A percentile compares a stretch with the other conserved stretches of the same genome.
Conservation (phyloP, 2,888 invertebrate species). For the Oscheius sp. region DNA sequence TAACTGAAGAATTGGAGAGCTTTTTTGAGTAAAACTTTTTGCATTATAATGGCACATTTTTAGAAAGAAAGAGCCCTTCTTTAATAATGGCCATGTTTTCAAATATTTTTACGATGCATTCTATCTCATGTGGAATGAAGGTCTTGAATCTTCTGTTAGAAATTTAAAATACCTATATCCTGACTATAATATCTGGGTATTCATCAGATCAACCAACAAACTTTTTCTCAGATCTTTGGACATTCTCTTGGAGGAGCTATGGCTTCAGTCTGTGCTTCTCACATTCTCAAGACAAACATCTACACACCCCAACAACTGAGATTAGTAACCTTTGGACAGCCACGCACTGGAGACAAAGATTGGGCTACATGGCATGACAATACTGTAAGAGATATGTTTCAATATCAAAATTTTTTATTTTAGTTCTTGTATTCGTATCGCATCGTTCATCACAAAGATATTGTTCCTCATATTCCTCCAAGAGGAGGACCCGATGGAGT, state of each 20-base stretch:
- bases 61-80: conserved; percentile 29
- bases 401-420: neutral
- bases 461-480: conserved; percentile 26
- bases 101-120: conserved; percentile 54
- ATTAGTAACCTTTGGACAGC: conserved; percentile 57
- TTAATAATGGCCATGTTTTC: conserved; percentile 45
- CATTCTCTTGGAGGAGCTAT: conserved; percentile 55
- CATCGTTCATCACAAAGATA: conserved; percentile 20
- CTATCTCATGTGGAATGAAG: conserved; percentile 43
- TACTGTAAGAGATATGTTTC: conserved; percentile 5
- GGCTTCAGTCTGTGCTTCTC: conserved; percentile 48
- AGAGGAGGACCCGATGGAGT: conserved; percentile 22
- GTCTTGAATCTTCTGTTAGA: conserved; percentile 35
- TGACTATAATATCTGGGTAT: conserved; percentile 44
- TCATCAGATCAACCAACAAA: neutral
- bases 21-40: conserved; percentile 8
- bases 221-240: conserved; percentile 19
- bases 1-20: conserved; percentile 10
- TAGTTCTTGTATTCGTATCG: conserved; percentile 32
- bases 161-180: conserved; percentile 41
- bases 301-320: conserved; percentile 38
- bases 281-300: conserved; percentile 37
- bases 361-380: conserved; percentile 41
- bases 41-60: neutral
- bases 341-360: conserved; percentile 48